Conservation (phyloP, 92 coral and sea anemone species). For the Umimayanthus kanabou region DNA sequence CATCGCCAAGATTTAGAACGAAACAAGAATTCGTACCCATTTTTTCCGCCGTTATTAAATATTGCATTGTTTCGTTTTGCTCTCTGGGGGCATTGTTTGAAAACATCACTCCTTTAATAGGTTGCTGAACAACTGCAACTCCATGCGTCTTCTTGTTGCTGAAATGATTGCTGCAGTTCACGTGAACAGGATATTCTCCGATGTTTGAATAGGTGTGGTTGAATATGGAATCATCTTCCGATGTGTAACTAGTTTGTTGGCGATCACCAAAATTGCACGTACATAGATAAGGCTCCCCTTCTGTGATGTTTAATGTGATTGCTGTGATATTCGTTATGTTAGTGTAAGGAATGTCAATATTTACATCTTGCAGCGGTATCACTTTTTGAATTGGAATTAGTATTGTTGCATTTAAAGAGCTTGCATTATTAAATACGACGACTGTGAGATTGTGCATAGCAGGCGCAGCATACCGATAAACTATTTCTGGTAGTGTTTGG, state of each 20-base stretch:
- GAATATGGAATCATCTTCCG: conserved; percentile 40
- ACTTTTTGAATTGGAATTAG: conserved; percentile 32
- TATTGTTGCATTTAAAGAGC: conserved; percentile 33
- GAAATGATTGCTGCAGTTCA: conserved; percentile 59
- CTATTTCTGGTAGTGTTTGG: conserved; percentile 33
- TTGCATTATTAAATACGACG: conserved; percentile 61
- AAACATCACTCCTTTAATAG: conserved; percentile 47
- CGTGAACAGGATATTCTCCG: conserved; percentile 42
- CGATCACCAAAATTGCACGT: conserved; percentile 69
- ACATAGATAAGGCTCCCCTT: conserved; percentile 65
- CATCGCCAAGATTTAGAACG: conserved; percentile 59
- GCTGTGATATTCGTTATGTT: conserved; percentile 37
- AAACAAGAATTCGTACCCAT: conserved; percentile 72
- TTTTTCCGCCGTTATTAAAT: conserved; percentile 42
- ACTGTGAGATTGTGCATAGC: conserved; percentile 52
- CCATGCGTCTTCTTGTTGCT: conserved; percentile 36
- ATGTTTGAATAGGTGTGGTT: conserved; percentile 36
- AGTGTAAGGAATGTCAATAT: conserved; percentile 34
- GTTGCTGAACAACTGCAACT: conserved; percentile 50
- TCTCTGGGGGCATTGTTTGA: conserved; percentile 56
- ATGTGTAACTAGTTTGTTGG: conserved; percentile 20
- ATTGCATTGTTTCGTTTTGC: conserved; percentile 56
- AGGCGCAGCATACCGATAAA: conserved; percentile 44
- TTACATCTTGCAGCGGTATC: conserved; percentile 30
- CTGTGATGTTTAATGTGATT: conserved; percentile 46